Percentiles rank a stretch among this genome's conserved stretches.
Conservation (phyloP, 2,113 vertebrate species). For the Anhinga rufa region DNA sequence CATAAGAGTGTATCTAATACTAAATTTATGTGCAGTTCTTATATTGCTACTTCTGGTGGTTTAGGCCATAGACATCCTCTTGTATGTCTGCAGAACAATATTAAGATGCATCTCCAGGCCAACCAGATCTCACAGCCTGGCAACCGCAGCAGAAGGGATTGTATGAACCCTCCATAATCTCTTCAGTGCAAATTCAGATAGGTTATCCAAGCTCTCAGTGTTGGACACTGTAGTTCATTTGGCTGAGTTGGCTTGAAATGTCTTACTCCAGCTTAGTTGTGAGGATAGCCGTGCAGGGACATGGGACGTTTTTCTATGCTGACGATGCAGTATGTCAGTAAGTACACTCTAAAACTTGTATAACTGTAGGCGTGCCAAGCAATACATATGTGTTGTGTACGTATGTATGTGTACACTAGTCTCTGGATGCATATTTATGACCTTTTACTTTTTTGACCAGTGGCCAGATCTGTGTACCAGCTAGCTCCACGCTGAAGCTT, state of each 20-base stretch:
- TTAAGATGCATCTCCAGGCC: neutral
- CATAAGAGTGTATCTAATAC: neutral
- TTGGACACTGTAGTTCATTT: neutral
- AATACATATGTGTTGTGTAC: fast-evolving
- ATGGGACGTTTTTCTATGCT: neutral
- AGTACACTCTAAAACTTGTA: neutral
- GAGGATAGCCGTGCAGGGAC: neutral
- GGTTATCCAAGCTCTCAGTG: neutral
- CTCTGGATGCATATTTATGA: neutral
- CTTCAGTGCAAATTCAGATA: neutral
- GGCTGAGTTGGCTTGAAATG: neutral
- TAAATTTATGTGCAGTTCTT: neutral
- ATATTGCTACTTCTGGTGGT: neutral
- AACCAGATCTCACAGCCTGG: neutral
- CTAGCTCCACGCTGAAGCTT: neutral
- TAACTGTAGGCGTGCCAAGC: neutral
- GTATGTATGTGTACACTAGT: neutral
- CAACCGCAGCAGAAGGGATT: neutral
- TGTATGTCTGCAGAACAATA: neutral
- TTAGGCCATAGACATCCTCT: neutral
- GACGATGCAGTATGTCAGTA: neutral
- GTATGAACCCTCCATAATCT: neutral
- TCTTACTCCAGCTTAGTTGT: neutral
- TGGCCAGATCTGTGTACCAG: neutral
- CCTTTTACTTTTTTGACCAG: neutral